Conservation (phyloP, 2,113 vertebrate genomes). For the Myrmecobius fasciatus region DNA sequence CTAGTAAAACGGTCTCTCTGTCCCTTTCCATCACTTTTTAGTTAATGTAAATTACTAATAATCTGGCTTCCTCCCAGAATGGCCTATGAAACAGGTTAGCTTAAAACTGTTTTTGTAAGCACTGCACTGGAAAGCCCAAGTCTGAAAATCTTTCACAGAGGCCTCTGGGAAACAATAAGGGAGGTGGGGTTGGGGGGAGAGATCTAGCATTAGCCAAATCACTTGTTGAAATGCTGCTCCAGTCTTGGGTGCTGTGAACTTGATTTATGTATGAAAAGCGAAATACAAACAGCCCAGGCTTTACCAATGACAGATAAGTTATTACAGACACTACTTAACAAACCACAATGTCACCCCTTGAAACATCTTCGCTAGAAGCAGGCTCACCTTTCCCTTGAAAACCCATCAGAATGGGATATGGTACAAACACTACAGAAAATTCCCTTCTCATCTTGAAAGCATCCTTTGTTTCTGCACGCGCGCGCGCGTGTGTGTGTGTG, state of each 20-base stretch:
- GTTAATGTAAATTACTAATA: not conserved
- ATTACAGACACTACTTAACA: slow-evolving; percentile 57
- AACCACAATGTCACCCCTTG: slow-evolving; percentile 10
- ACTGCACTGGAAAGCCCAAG: slow-evolving; percentile 55
- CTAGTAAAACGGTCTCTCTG: not conserved
- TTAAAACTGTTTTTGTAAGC: slow-evolving; percentile 45
- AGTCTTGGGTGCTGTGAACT: slow-evolving; percentile 47
- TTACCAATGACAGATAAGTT: slow-evolving; percentile 38
- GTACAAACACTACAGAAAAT: not conserved
- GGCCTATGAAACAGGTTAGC: not conserved
- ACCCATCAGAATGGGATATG: slow-evolving; percentile 16
- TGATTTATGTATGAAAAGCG: slow-evolving; percentile 61
- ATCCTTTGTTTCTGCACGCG: not conserved
- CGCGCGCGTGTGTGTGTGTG: not conserved
- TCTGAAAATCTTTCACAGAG: slow-evolving; percentile 50
- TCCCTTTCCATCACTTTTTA: not conserved
- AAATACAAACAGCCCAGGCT: slow-evolving; percentile 62
- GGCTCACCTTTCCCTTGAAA: slow-evolving; percentile 47
- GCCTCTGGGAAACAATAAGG: not conserved
- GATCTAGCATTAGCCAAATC: slow-evolving; percentile 56
- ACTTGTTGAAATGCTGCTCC: slow-evolving; percentile 48
- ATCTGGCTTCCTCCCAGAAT: not conserved
- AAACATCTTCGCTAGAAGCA: slow-evolving; percentile 55
- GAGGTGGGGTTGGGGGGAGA: not conserved
- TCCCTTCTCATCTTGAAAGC: slow-evolving; percentile 2